Percentiles rank a stretch among this genome's conserved stretches.
phyloP scores from a whole-genome alignment of 2,797 vertebrate genomes.

The Lagocephalus sceleratus region DNA sequence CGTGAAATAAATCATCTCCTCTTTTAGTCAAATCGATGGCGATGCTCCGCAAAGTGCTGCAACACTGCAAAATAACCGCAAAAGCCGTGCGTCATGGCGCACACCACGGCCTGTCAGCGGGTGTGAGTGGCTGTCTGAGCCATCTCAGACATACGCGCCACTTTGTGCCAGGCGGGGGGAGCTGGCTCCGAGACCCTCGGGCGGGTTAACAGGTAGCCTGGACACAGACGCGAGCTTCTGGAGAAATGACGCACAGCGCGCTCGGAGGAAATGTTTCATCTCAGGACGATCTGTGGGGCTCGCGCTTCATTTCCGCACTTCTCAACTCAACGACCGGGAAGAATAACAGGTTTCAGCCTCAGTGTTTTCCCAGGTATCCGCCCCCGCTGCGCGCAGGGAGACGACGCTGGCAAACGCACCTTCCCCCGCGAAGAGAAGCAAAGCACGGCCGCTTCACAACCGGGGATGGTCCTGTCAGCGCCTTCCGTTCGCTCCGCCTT shows the following conservation, averaged over 20 bases:
- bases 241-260: constrained; percentile 18
- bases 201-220: constrained; percentile 13
- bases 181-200: constrained; percentile 2
- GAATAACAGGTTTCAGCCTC: constrained; percentile 24
- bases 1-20: no score
- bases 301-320: constrained; percentile 18
- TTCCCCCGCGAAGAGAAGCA: constrained; percentile 33
- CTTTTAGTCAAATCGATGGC: neutral
- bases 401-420: constrained; percentile 48
- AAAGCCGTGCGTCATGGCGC: constrained; percentile 37
- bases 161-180: constrained; percentile 18
- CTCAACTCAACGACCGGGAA: constrained; percentile 21
- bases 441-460: constrained; percentile 46
- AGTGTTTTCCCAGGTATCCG: constrained; percentile 18
- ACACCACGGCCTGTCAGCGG: constrained; percentile 51
- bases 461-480: constrained; percentile 53
- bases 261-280: neutral
- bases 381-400: constrained; percentile 27
- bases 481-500: constrained; percentile 26
- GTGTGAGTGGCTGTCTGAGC: constrained; percentile 29
- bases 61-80: constrained; percentile 1
- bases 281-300: constrained; percentile 17
- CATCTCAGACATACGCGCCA: constrained; percentile 29
- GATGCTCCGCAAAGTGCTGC: constrained; percentile 21
- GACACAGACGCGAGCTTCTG: constrained; percentile 3